Evolutionary conservation across 2,888 invertebrate genomes (phyloP).

Genomic region (Perizoma flavofasciatum): DNA sequence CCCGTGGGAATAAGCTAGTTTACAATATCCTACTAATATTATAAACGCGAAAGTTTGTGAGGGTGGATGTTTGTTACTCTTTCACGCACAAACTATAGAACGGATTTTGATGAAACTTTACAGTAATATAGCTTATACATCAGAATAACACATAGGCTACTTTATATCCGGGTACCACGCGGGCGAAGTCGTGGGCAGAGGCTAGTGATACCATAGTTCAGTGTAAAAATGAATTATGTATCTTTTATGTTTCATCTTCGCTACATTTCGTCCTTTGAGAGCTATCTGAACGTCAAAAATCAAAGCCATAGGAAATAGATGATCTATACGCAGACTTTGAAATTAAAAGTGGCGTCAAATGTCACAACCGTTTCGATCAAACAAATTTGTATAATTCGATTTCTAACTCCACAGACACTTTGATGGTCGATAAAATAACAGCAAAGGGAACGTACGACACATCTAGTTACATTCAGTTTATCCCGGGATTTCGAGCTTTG

Average conservation of each 20-base stretch:
- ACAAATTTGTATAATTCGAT: slow-evolving; percentile 49
- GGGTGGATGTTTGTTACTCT: no score
- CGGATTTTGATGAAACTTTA: no score
- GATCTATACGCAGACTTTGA: slow-evolving; percentile 17
- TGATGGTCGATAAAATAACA: slow-evolving; percentile 60
- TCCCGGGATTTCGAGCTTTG: slow-evolving; percentile 45
- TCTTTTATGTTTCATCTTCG: slow-evolving; percentile 4
- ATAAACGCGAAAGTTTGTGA: no score
- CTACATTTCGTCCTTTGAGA: slow-evolving; percentile 6
- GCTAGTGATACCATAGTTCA: not conserved
- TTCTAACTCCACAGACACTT: slow-evolving; percentile 50
- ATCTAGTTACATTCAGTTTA: slow-evolving; percentile 48
- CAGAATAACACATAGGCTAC: no score
- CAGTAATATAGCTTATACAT: no score
- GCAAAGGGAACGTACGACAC: slow-evolving; percentile 47
- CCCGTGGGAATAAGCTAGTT: no score
- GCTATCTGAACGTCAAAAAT: slow-evolving; percentile 3
- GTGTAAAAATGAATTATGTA: slow-evolving; percentile 11
- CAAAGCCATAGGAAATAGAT: slow-evolving; percentile 1
- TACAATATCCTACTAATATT: no score
- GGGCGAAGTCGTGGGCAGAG: no score
- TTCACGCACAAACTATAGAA: no score
- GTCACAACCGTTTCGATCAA: slow-evolving; percentile 21
- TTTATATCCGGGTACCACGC: no score
- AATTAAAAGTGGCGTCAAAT: slow-evolving; percentile 33